These are phyloP conservation scores for Pitta sordida DNA, from an alignment of 2,113 vertebrate species.

Conservation along the genomic window DNA sequence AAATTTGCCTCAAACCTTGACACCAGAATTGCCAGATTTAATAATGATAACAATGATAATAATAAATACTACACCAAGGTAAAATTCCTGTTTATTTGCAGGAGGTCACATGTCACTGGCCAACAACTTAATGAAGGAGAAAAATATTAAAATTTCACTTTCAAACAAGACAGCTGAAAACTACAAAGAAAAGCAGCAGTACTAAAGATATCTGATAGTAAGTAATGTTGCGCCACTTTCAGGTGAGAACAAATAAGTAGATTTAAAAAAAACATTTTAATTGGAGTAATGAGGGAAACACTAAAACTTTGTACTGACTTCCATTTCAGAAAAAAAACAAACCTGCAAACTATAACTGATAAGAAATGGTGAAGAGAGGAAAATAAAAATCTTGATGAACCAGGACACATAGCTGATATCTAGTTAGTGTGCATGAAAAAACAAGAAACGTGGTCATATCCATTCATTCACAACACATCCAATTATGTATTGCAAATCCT, in stretches of 20 bases:
- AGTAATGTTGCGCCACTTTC: not conserved
- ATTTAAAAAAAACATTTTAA: not conserved
- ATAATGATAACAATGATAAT: not conserved
- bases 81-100: not conserved
- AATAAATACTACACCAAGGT: not conserved
- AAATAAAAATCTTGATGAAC: not conserved
- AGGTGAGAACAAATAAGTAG: not conserved
- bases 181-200: not conserved
- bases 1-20: not conserved
- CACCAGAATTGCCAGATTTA: not conserved
- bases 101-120: not conserved
- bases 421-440: not conserved
- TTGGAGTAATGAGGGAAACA: not conserved
- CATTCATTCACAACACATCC: not conserved
- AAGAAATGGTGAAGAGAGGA: not conserved
- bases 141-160: not conserved
- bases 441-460: not conserved
- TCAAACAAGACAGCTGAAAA: not conserved
- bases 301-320: not conserved
- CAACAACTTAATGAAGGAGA: not conserved
- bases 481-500: not conserved
- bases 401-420: not conserved
- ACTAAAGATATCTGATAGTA: not conserved
- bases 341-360: too few relatives aligned
- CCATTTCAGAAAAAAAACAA: not conserved